Percentiles rank a stretch among this genome's conserved stretches.
phyloP scores from a whole-genome alignment of 2,113 vertebrate species.

The Antechinus stuartii region DNA sequence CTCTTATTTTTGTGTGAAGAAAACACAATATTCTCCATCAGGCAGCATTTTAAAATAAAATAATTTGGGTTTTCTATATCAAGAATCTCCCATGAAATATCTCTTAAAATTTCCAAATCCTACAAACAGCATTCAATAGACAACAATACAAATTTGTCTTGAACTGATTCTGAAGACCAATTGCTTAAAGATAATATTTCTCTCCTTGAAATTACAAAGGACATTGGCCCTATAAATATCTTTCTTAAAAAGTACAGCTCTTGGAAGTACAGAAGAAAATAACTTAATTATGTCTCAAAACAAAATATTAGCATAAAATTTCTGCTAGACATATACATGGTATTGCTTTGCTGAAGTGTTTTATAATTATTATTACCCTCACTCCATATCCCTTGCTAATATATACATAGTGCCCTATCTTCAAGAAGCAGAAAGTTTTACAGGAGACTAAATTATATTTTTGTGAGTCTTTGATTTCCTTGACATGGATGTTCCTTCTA shows the following conservation, averaged over 20 bases:
- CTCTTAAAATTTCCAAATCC: background rate
- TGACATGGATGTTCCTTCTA: background rate
- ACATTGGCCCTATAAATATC: background rate
- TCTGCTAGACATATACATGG: background rate
- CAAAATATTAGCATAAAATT: constrained; percentile 15
- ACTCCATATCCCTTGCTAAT: background rate
- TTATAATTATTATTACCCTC: constrained; percentile 15
- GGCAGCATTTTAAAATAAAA: background rate
- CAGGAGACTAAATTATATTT: background rate
- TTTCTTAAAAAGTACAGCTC: constrained; percentile 2
- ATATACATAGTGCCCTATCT: background rate
- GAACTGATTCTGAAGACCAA: background rate
- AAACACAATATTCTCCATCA: background rate
- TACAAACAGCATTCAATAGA: background rate
- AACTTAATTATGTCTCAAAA: constrained; percentile 5
- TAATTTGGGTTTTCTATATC: background rate
- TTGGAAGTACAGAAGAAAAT: background rate
- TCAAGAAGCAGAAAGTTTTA: background rate
- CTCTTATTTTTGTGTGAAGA: constrained; percentile 30
- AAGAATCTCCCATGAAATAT: background rate
- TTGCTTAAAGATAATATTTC: background rate
- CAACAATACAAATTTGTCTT: background rate
- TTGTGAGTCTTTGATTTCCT: background rate
- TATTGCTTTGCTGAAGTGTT: background rate
- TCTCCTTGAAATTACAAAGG: background rate